Base-by-base conservation (phyloP, 1,140 invertebrate species). In the Drosophila kepulauana region DNA sequence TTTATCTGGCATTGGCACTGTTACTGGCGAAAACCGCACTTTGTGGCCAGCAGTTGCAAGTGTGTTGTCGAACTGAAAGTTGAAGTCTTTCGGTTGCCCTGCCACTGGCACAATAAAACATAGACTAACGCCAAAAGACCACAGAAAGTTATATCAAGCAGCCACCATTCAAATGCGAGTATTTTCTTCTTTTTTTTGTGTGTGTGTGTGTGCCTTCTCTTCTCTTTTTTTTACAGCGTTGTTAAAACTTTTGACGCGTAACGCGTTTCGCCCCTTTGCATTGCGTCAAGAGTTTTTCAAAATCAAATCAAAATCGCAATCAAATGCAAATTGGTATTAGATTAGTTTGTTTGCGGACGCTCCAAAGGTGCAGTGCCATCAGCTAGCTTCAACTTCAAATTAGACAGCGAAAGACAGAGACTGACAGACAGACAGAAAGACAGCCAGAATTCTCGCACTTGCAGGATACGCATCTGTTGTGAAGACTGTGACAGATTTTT, bases 251-350 rank as follows among this genome's bases (percentile, higher is more conserved):
- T 69, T 13, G 28, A 71, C 76, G 79, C 82, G 75, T 71, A 72
- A 76, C 71, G 75, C 48, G 11, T 59, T 25, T 35, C n/a, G 11
- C 51, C 13, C 5, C 25, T 30, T 15, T 13, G 25, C 16, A 5
- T 7, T 11, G 4, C 15, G 43, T 33, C 33, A 45, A 41, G 59
- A 45, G 33, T 46, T 72, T 48, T 59, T 28, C 59, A 65, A 79
- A 88, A 88, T 88, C 84, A 84, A 88, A 88, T 88, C 77, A 77
- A 78, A 88, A 78, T 88, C 67, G 84, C 84, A 88, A 88, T 88
- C 85, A 88, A 88, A 88, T 88, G 85, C 85, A 88, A 88, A 88
- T 89, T 85, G 85, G 61, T 82, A 89, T 89, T 89, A 89, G 85
- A 88, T 88, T 88, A 89, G 85, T 89, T 88, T 89, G 76, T 89